These are phyloP conservation scores for Tachina fera DNA, from an alignment of 2,888 invertebrate species.

Conservation along the genomic window DNA sequence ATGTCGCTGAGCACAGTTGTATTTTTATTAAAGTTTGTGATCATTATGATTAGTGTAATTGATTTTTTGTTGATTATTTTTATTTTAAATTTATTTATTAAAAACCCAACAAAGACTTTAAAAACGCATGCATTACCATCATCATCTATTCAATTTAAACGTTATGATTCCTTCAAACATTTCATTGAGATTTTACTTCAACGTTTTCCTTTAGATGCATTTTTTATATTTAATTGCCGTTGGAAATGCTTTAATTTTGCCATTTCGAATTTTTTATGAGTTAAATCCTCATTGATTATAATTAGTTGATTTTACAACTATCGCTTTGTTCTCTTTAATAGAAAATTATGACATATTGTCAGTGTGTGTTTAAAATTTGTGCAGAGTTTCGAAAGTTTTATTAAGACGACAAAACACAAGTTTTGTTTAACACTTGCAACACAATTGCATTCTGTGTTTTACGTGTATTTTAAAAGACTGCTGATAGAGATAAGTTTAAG, in stretches of 20 bases:
- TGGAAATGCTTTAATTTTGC: constrained; percentile 55
- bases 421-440: constrained; percentile 1
- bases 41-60: constrained; percentile 68
- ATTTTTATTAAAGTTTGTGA: constrained; percentile 63
- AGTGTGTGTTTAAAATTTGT: constrained; percentile 65
- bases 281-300: constrained; percentile 74
- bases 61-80: constrained; percentile 56
- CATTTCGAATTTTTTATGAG: constrained; percentile 78
- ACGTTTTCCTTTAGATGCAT: constrained; percentile 39
- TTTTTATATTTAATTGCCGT: constrained; percentile 40
- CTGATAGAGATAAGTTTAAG: constrained; percentile 39
- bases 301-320: constrained; percentile 76
- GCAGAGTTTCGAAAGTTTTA: constrained; percentile 14
- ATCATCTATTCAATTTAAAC: constrained; percentile 16
- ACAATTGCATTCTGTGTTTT: not conserved
- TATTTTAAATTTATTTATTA: constrained; percentile 54
- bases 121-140: constrained; percentile 11
- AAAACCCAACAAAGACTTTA: constrained; percentile 49
- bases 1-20: constrained; percentile 36
- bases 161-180: constrained; percentile 36
- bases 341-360: constrained; percentile 72
- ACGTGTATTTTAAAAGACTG: constrained; percentile 15
- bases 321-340: constrained; percentile 72
- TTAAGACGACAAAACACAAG: not conserved
- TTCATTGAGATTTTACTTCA: constrained; percentile 29